Evolutionary conservation across 2,797 vertebrate genomes (phyloP).

Genomic region (Crypturellus tataupa): DNA sequence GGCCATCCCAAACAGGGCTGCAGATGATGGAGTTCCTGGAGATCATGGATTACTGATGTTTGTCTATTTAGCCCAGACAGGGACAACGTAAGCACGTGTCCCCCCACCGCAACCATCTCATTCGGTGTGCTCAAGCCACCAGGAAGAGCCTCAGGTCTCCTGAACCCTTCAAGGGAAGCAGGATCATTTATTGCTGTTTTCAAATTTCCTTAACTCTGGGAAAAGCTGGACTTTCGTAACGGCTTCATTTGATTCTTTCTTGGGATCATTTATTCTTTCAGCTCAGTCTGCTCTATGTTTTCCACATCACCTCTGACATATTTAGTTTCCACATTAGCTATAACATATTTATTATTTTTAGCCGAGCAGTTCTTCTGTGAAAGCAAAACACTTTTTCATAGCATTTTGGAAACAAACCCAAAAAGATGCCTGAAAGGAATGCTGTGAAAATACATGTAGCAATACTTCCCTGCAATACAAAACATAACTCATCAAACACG

Average conservation of each 20-base stretch:
- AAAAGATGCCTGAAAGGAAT: constrained; percentile 44
- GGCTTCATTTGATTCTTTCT: constrained; percentile 6
- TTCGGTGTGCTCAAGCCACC: background rate
- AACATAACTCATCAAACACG: constrained; percentile 37
- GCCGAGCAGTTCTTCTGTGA: constrained; percentile 57
- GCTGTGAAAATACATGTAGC: constrained; percentile 54
- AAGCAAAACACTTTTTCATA: constrained; percentile 52
- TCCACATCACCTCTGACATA: constrained; percentile 47
- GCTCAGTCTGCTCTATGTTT: constrained; percentile 8
- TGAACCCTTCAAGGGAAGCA: background rate
- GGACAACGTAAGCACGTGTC: accelerated
- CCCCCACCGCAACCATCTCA: background rate
- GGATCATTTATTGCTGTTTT: constrained; percentile 9
- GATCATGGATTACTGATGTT: background rate
- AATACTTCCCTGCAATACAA: constrained; percentile 53
- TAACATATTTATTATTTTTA: constrained; percentile 66
- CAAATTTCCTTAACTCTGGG: background rate
- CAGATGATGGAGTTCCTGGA: background rate
- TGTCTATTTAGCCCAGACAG: background rate
- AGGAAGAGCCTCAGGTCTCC: background rate
- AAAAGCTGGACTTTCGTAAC: background rate
- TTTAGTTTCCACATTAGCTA: constrained; percentile 60
- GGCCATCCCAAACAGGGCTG: background rate
- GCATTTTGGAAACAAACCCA: constrained; percentile 19
- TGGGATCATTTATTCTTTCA: constrained; percentile 29